Base-by-base conservation (phyloP, 2,797 vertebrate species). In the Chromis chromis region DNA sequence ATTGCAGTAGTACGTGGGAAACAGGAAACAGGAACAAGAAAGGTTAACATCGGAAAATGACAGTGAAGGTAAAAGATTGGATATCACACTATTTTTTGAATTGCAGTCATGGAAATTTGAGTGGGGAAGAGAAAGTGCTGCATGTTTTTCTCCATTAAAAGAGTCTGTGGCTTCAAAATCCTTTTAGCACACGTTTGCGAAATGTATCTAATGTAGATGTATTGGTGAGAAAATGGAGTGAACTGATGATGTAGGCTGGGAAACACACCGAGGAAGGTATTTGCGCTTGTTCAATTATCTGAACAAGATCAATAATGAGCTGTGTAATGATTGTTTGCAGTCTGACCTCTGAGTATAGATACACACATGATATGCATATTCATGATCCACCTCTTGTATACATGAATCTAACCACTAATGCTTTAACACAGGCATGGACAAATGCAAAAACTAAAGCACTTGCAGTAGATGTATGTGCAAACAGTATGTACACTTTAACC, bases 281-380 rank as follows among this genome's bases (percentile, higher is more conserved):
- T 76, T 76, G 57, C 33, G 68, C 73, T 70, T 74, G 60, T 79
- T 83, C 53, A 78, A 25, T 79, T 73, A 80, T 72, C 24, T 57
- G 36, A n/a, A 9, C 42, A 24, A 52, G 62, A 86, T 82, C 86
- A 79, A 81, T 84, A 74, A 75, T 53, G 53, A 83, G 79, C 70
- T 80, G 60, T 82, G 83, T 67, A 92, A 65, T 64, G 84, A 88
- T 88, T 77, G 69, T 80, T 31, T 58, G 70, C 58, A 60, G 62
- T 71, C 28, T 77, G 72, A 74, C 76, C 77, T 78, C 59, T 70
- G 50, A n/a, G 27, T 6, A 17, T 7, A 52, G 22, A 54, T 24
- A 25, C 57, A 25, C 57, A 56, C 14, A 33, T 2, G 1, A 59
- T 55, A 22, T 62, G n/a, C 36, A 79, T 63, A 27, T 7, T 9